Conservation (phyloP, 2,113 vertebrate genomes). For the Eulacestoma nigropectus region DNA sequence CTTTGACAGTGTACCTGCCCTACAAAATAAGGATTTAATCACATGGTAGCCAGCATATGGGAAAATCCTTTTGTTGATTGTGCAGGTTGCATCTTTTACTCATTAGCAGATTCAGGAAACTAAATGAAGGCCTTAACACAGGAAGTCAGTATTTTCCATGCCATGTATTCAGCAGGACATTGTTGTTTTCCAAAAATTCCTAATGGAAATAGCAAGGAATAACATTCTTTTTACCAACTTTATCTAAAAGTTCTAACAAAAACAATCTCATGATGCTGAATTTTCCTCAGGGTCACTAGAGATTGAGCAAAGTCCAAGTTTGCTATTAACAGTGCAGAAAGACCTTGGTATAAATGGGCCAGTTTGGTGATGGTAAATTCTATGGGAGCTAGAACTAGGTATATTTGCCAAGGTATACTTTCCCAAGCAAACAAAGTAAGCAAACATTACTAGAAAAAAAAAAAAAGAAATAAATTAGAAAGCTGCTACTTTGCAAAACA, state of each 20-base stretch:
- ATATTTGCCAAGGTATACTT: not conserved
- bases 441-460: not conserved
- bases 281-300: not conserved
- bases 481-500: not conserved
- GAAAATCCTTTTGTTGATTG: not conserved
- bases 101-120: not conserved
- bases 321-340: not conserved
- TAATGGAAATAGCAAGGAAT: not conserved
- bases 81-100: not conserved
- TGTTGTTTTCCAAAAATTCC: not conserved
- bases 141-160: not conserved
- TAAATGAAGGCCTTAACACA: not conserved
- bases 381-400: not conserved
- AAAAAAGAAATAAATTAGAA: not conserved
- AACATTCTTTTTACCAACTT: not conserved
- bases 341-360: not conserved
- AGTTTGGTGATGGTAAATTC: not conserved
- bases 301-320: not conserved
- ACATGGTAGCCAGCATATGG: not conserved
- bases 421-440: not conserved
- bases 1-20: not conserved
- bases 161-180: not conserved
- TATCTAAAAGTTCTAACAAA: not conserved
- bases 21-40: not conserved
- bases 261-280: not conserved